A percentile compares a stretch with the other conserved stretches of the same genome.
phyloP scores from a whole-genome alignment of 2,113 vertebrate genomes.

The Saguinus imperator region DNA sequence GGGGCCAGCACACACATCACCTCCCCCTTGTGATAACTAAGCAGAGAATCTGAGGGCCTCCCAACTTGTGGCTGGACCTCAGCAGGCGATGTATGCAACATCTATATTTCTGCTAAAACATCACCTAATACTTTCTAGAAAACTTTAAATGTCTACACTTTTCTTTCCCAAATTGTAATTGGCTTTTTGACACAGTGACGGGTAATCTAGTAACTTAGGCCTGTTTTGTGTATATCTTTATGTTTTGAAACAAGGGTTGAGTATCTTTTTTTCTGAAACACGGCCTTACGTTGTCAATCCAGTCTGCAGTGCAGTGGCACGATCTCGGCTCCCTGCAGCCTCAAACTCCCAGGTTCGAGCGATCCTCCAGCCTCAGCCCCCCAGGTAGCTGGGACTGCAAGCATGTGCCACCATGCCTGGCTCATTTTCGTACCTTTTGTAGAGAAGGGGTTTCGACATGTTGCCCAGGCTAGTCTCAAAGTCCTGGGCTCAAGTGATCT shows the following conservation, averaged over 20 bases:
- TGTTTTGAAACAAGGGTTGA: background rate
- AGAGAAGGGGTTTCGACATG: too few species aligned
- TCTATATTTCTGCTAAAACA: background rate
- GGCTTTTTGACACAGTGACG: background rate
- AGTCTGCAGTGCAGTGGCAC: too few species aligned
- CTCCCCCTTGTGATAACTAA: accelerated
- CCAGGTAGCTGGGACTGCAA: too few species aligned
- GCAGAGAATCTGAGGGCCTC: background rate
- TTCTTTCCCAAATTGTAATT: background rate
- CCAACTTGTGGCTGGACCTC: accelerated
- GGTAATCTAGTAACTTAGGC: background rate
- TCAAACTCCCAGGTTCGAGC: too few species aligned
- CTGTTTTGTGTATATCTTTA: background rate
- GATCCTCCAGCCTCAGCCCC: too few species aligned
- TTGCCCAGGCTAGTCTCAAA: too few species aligned
- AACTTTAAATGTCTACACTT: background rate
- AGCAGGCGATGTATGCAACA: background rate
- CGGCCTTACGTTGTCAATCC: too few species aligned
- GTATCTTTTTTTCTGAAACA: background rate
- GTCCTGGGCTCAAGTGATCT: too few species aligned
- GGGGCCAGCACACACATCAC: too few species aligned
- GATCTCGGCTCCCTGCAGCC: too few species aligned
- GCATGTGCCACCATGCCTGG: too few species aligned
- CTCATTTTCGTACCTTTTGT: too few species aligned
- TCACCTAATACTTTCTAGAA: background rate